These are phyloP conservation scores for Rhyacichthys aspro DNA, from an alignment of 2,797 vertebrate species.

Conservation along the genomic window DNA sequence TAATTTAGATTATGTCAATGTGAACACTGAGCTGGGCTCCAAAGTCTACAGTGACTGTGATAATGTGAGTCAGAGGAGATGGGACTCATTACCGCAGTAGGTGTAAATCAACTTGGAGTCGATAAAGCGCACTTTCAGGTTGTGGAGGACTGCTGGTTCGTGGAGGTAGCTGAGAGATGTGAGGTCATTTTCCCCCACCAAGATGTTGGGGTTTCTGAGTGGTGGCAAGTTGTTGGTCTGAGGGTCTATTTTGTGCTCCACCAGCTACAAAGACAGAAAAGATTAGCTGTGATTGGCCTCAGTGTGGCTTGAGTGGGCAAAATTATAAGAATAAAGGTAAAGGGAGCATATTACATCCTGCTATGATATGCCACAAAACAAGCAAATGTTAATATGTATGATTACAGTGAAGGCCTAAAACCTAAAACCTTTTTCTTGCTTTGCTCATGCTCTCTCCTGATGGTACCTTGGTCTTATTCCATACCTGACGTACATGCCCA, in stretches of 20 bases:
- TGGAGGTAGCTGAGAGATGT: conserved; percentile 97
- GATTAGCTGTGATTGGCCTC: not conserved
- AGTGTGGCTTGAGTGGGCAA: not conserved
- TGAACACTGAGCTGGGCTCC: conserved; percentile 53
- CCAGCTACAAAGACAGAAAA: conserved; percentile 76
- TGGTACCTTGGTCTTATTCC: conserved; percentile 52
- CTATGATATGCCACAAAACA: not conserved
- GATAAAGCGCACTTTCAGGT: conserved; percentile 94
- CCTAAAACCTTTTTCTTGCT: conserved; percentile 18
- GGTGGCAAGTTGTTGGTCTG: conserved; percentile 85
- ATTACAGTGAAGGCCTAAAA: not conserved
- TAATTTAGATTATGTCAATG: conserved; percentile 43
- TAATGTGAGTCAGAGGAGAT: conserved; percentile 54
- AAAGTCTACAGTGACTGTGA: conserved; percentile 74
- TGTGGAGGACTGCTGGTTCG: conserved; percentile 95
- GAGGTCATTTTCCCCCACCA: conserved; percentile 97
- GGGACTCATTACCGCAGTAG: conserved; percentile 90
- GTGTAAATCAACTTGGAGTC: conserved; percentile 98
- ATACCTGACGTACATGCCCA: conserved; percentile 60
- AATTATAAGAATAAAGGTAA: not conserved
- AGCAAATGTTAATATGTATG: not conserved
- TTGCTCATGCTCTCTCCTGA: too few species aligned
- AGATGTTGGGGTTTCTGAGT: conserved; percentile 93
- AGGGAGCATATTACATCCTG: not conserved
- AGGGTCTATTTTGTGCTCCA: conserved; percentile 85